These are phyloP conservation scores for Drosophila rubida DNA, from an alignment of 2,888 invertebrate species.

Conservation along the genomic window DNA sequence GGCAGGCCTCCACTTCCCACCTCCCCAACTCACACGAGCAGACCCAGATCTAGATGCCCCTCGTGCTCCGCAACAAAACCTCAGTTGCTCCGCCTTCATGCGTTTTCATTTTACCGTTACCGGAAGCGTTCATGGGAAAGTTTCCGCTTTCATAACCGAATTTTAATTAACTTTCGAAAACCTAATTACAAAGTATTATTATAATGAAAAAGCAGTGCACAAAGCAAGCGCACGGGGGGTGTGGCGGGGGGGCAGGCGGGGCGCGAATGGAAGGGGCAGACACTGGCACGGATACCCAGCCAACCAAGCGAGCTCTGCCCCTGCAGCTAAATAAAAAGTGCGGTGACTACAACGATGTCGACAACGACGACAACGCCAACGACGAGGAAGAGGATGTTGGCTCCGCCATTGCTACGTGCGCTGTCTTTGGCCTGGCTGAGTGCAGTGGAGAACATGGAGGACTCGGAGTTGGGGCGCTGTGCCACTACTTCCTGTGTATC, in stretches of 20 bases:
- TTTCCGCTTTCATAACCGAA: conserved; percentile 85
- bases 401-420: conserved; percentile 62
- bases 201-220: conserved; percentile 83
- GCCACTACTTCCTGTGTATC: conserved; percentile 76
- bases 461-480: conserved; percentile 20
- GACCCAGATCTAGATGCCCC: conserved; percentile 42
- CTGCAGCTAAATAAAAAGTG: conserved; percentile 69
- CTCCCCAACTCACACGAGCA: conserved; percentile 17
- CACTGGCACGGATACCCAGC: conserved; percentile 37
- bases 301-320: conserved; percentile 56
- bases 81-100: conserved; percentile 54
- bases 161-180: conserved; percentile 85
- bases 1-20: background rate
- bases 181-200: conserved; percentile 85
- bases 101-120: conserved; percentile 69
- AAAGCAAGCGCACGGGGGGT: conserved; percentile 62
- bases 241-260: background rate
- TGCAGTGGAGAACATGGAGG: conserved; percentile 16
- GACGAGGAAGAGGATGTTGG: conserved; percentile 34
- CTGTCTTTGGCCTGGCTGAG: conserved; percentile 61
- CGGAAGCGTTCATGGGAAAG: conserved; percentile 83
- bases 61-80: too few species aligned
- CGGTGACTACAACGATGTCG: conserved; percentile 51
- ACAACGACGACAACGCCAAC: conserved; percentile 24
- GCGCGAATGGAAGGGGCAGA: background rate